These are phyloP conservation scores for Lepus americanus DNA, from an alignment of 2,113 vertebrate species.

Conservation along the genomic window DNA sequence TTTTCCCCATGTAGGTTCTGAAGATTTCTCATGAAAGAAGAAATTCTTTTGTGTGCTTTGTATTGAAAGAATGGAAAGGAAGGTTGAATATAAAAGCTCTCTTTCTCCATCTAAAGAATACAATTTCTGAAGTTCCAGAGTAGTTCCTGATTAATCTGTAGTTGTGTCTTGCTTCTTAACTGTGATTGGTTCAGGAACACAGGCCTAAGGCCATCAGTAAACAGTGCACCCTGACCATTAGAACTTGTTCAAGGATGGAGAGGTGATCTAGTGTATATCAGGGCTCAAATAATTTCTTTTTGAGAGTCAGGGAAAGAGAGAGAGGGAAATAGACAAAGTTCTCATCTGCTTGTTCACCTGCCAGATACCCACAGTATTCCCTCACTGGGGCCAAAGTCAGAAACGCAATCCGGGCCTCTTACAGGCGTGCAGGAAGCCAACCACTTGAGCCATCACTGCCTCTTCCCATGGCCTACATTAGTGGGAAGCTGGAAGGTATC, in stretches of 20 bases:
- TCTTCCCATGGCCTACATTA: too few species aligned
- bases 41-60: neutral
- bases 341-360: too few species aligned
- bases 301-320: too few species aligned
- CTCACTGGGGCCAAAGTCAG: too few species aligned
- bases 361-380: too few species aligned
- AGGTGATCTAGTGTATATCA: neutral
- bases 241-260: neutral
- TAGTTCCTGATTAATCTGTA: neutral
- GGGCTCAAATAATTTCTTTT: neutral
- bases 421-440: too few species aligned
- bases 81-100: neutral
- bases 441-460: too few species aligned
- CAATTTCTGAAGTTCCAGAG: neutral
- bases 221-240: neutral
- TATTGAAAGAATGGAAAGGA: constrained; percentile 29
- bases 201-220: neutral
- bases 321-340: too few species aligned
- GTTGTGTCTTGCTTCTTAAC: neutral
- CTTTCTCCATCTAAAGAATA: neutral
- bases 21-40: constrained; percentile 1
- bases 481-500: too few species aligned
- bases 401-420: too few species aligned
- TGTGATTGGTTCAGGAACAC: neutral
- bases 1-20: constrained; percentile 37